Base-by-base conservation (phyloP, 2,113 vertebrate species). In the Piaya cayana region DNA sequence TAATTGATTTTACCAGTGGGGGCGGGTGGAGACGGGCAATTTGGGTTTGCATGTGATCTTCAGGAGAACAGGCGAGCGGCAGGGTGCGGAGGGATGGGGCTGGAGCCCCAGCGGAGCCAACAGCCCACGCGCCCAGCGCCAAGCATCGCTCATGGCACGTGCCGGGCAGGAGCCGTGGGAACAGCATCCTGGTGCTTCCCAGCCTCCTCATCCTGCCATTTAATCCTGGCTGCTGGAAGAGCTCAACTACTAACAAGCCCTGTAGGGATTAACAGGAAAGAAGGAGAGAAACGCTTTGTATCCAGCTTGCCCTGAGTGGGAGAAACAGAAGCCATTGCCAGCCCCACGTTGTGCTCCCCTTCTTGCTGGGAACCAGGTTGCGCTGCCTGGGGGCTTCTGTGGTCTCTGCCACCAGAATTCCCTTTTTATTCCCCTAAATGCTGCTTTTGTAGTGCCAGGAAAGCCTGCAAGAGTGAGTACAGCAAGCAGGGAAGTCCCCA, bases 31-130 rank as follows among this genome's bases (percentile, higher is more conserved):
- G 90, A 95, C 14, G 18, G 90, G 95, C 93, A 95, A 96, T 96
- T 97, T 94, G 94, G 84, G 95, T 68, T 82, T 92, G 94, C 79
- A 92, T 92, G 95, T 52, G 96, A 91, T 93, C 91, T 95, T 94
- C 52, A 75, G 90, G 59, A 82, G 92, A 96, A 78, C 60, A 90
- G 75, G 92, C 10, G 4, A 96, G 81, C 94, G 34, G 81, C 30
- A 3, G 96, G 96, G 80, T 89, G 91, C 26, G 2, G 80, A 91
- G 89, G 63, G 96, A 85, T 85, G 84, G 72, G 82, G 94, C 70
- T 69, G 80, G 91, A 96, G 82, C 92, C 93, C 76, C 74, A 6
- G 64, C 42, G 5, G 91, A 59, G 92, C 82, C 6, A 11, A 74
- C 94, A 79, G 86, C 93, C 96, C 93, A 91, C 92, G 50, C 79